Evolutionary conservation across 2,888 invertebrate species (phyloP).

Genomic region (Scaptomyza reducta): DNA sequence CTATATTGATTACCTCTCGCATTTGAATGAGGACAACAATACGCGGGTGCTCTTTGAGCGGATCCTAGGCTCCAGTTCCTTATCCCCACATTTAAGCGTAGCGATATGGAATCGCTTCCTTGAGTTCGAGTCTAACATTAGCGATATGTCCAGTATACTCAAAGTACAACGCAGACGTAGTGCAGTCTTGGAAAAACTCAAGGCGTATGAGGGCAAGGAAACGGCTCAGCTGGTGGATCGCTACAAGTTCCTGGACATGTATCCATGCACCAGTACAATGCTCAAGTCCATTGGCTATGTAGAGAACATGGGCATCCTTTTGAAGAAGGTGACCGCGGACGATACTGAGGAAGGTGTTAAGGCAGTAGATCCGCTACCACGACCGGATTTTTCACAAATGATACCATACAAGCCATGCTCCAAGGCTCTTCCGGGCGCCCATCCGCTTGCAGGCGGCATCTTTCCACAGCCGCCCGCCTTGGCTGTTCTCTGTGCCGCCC

Average conservation of each 20-base stretch:
- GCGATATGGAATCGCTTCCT: constrained; percentile 99
- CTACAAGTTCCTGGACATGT: constrained; percentile 97
- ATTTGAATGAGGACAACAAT: constrained; percentile 99
- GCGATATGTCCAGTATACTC: constrained; percentile 97
- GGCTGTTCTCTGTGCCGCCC: constrained; percentile 92
- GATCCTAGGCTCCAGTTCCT: constrained; percentile 96
- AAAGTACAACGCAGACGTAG: constrained; percentile 98
- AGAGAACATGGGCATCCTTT: constrained; percentile 84
- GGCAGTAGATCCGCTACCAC: constrained; percentile 80
- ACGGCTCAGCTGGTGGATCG: constrained; percentile 98
- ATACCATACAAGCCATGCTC: constrained; percentile 98
- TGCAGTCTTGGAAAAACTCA: constrained; percentile 95
- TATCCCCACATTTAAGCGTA: constrained; percentile 96
- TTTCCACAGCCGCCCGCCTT: constrained; percentile 97
- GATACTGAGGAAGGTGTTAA: constrained; percentile 57
- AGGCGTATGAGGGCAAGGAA: constrained; percentile 98
- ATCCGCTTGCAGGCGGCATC: constrained; percentile 92
- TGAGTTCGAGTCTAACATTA: constrained; percentile 99
- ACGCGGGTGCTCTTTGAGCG: constrained; percentile 99
- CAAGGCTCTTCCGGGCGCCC: constrained; percentile 91
- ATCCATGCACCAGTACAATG: constrained; percentile 96
- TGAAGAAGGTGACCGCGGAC: constrained; percentile 60
- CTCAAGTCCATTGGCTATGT: constrained; percentile 94
- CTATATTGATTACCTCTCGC: constrained; percentile 98
- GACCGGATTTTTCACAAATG: constrained; percentile 98